phyloP scores from a whole-genome alignment of 2,797 vertebrate genomes.

The Leontocebus nigricollis region DNA sequence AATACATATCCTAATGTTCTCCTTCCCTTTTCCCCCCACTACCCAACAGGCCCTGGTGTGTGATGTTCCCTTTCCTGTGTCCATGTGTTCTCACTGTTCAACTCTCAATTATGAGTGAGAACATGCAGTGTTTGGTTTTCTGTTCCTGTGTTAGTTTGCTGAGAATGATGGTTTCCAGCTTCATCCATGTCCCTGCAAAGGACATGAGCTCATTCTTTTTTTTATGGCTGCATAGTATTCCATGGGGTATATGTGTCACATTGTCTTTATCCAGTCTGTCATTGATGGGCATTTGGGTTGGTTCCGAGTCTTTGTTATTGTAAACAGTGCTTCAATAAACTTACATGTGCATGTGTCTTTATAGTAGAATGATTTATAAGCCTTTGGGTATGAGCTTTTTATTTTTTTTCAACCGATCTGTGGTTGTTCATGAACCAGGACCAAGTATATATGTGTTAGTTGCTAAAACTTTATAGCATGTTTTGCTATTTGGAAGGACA shows the following conservation, averaged over 20 bases:
- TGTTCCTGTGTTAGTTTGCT: not conserved
- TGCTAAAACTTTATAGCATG: not conserved
- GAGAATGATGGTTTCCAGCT: not conserved
- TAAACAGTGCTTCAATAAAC: not conserved
- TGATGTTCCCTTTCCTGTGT: not conserved
- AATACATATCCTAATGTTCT: no score
- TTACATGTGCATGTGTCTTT: not conserved
- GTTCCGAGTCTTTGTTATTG: not conserved
- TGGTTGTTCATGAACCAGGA: not conserved
- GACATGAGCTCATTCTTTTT: not conserved
- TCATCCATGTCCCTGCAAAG: not conserved
- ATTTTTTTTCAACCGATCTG: not conserved
- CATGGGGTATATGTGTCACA: not conserved
- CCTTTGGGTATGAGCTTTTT: not conserved
- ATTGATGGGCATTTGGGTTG: not conserved
- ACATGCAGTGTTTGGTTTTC: not conserved
- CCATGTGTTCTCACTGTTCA: not conserved
- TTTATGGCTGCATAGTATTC: not conserved
- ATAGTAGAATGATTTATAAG: not conserved
- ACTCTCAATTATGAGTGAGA: not conserved
- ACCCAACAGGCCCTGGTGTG: not conserved
- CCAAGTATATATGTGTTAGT: not conserved
- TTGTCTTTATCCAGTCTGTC: not conserved
- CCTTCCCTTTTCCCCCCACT: not conserved
- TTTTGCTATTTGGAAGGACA: not conserved